Evolutionary conservation across 2,113 vertebrate species (phyloP), one percentile per base, ranked within the genome.

Genomic region (Labeo catla): DNA sequence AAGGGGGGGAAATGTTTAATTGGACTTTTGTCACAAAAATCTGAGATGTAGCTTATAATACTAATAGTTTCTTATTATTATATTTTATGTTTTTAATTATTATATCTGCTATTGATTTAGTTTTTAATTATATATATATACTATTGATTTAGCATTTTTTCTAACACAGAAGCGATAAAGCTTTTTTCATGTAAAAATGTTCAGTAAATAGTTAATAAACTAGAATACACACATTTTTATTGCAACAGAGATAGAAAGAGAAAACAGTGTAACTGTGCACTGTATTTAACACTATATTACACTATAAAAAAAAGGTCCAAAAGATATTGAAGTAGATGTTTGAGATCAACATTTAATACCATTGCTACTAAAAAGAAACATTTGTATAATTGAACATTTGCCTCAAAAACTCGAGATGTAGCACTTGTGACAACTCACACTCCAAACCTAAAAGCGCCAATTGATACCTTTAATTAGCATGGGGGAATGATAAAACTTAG

Each of bases 401-500:
- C 10, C 66, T 39, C 34, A 39, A 19, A 39, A 70, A 39, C 19
- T 45, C 1, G 68, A 72, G 68, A 21, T 45, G 7, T 45, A 72
- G 36, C 36, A 4, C n/a, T 15, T 76, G 21, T 50, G 73, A 50
- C 47, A 50, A 23, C 73, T 76, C 12, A n/a, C 21, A 45, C 21
- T 47, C 7, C 73, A 76, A 28, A 87, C 89, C 90, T 59, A n/a
- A 83, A 50, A 76, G 54, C 36, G 45, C 21, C 23, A 15, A 72
- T 57, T 16, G 43, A 72, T 34, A n/a, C 10, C 13, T 83, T 68
- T 49, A 74, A 85, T 81, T 77, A 50, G 72, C 61, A 72, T 49
- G 73, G 39, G 39, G 23, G 72, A 43, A 85, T 36, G 70, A 70
- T 47, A n/a, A 23, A 28, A 50, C 6, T 63, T 19, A 10, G 63